Evolutionary conservation across 2,888 invertebrate genomes (phyloP), one percentile per base, ranked within the genome.

Genomic region (Phalera bucephala): DNA sequence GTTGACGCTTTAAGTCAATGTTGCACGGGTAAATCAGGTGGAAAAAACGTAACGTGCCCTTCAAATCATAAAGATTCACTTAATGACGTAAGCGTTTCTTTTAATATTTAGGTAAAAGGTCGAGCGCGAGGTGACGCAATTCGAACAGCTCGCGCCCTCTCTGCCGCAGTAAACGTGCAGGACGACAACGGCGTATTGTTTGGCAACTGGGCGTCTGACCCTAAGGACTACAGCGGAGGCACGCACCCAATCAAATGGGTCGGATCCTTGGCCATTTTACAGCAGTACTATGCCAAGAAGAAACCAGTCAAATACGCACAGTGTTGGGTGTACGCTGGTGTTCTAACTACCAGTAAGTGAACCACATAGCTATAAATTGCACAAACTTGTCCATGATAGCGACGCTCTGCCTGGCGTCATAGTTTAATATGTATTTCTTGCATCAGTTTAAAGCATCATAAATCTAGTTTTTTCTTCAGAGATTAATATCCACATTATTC

Each of bases 261-360:
- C 12, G 97, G 97, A 0, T 97, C 97, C 20, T 91, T 94, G 50
- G 93, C 94, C 46, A 98, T 98, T 48, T 77, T 98, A 8, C 96
- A 97, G 72, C 92, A 95, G 66, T 98, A 94, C 80, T 94, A 93
- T 64, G 93, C 93, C 52, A 95, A 93, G 35, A 95, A 95, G 67
- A 95, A 94, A 56, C 95, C 97, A 0, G 96, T 98, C 0, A 97
- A 96, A 77, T 99, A 95, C 72, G 98, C 97, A 0, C 98, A 98
- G 64, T 98, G 98, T 70, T 98, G 97, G 97, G 96, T 97, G 2
- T 98, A 97, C 68, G 94, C 97, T 1, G 98, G 97, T 0, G 95
- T 98, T 11, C 80, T 97, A 31, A 95, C 96, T 0, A 96, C 98
- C 45, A 91, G 95, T 95, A 79, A 82, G 84, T 69, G 17, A 14